Conservation (phyloP, 2,888 invertebrate genomes). For the Periphyllus acericola region DNA sequence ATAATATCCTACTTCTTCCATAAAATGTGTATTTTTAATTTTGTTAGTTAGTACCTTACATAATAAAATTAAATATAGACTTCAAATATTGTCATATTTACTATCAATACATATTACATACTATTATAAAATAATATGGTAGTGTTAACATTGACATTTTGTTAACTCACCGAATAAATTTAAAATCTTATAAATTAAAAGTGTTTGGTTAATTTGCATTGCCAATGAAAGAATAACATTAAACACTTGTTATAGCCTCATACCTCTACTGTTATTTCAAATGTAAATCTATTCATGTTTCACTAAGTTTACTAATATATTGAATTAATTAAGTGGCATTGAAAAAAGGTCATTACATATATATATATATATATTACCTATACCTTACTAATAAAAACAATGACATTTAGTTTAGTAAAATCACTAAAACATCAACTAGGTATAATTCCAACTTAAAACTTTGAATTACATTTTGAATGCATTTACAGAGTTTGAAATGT, state of each 20-base stretch:
- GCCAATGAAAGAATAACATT: background rate
- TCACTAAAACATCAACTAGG: background rate
- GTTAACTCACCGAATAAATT: background rate
- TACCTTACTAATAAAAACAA: background rate
- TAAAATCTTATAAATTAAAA: background rate
- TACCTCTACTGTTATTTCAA: background rate
- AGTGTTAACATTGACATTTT: background rate
- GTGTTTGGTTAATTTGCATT: background rate
- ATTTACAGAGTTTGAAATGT: background rate
- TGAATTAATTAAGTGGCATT: constrained; percentile 21
- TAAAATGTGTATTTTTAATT: no score
- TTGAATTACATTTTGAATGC: background rate
- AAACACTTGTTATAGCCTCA: background rate
- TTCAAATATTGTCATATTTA: no score
- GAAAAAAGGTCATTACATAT: background rate
- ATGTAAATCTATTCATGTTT: constrained; percentile 43
- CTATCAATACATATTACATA: no score
- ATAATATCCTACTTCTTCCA: no score
- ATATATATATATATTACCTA: background rate
- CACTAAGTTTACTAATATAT: background rate
- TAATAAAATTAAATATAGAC: background rate
- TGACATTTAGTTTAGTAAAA: background rate
- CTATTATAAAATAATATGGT: background rate
- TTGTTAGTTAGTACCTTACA: no score
- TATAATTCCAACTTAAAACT: background rate